These are phyloP conservation scores for Phylloscopus whistleri DNA, from an alignment of 2,113 vertebrate genomes.

Conservation along the genomic window DNA sequence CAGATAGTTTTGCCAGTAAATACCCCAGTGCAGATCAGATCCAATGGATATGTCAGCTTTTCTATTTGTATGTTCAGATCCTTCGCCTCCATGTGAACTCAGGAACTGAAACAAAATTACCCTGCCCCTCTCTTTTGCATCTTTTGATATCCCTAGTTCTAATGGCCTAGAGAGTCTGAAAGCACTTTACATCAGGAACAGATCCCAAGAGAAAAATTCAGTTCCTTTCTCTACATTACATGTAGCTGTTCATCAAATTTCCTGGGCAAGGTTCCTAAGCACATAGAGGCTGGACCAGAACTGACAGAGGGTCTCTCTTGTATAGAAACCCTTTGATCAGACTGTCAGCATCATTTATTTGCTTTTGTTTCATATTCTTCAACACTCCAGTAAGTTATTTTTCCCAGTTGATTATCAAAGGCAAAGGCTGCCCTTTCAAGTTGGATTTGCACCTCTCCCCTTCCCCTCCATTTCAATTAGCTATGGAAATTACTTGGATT, in stretches of 20 bases:
- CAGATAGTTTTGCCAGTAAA: not conserved
- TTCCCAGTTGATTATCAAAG: not conserved
- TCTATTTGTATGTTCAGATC: not conserved
- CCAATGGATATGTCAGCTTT: not conserved
- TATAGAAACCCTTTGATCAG: constrained; percentile 14
- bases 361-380: not conserved
- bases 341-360: constrained; percentile 9
- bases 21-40: not conserved
- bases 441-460: not conserved
- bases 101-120: not conserved
- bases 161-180: not conserved
- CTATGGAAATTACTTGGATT: not conserved
- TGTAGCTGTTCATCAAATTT: not conserved
- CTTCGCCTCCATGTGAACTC: not conserved
- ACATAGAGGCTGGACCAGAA: not conserved
- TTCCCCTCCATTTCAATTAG: not conserved
- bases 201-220: constrained; percentile 17
- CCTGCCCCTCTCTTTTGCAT: not conserved
- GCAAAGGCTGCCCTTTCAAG: constrained; percentile 31
- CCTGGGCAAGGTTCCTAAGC: not conserved
- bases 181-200: not conserved
- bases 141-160: not conserved
- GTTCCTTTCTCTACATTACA: not conserved
- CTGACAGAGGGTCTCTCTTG: not conserved
- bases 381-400: not conserved